phyloP scores from a whole-genome alignment of 2,113 vertebrate genomes.

The Elachura formosa region DNA sequence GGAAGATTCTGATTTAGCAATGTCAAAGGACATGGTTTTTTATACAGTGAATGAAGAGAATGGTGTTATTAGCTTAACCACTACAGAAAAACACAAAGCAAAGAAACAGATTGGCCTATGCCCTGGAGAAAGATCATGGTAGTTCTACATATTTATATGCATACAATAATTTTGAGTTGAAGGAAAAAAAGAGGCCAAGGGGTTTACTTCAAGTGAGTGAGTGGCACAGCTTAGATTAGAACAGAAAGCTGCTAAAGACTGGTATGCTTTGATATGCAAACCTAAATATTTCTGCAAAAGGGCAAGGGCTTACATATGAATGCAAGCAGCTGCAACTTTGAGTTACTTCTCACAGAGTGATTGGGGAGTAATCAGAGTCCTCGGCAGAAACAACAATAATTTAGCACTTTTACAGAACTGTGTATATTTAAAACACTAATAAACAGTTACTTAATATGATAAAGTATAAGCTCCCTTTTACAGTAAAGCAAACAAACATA shows the following conservation, averaged over 20 bases:
- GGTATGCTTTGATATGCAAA: conserved; percentile 67
- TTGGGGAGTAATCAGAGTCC: too few species aligned
- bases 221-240: conserved; percentile 42
- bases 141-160: not conserved
- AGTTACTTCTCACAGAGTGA: not conserved
- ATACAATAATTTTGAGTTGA: not conserved
- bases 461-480: not conserved
- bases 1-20: not conserved
- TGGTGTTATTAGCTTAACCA: not conserved
- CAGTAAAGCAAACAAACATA: not conserved
- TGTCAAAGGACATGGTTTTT: not conserved
- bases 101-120: not conserved
- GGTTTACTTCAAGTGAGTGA: not conserved
- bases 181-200: not conserved
- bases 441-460: not conserved
- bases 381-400: not conserved
- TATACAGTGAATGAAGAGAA: not conserved
- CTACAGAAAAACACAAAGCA: not conserved
- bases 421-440: not conserved
- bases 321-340: conserved; percentile 50
- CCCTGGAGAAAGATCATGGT: not conserved
- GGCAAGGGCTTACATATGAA: conserved; percentile 48
- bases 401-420: not conserved
- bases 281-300: conserved; percentile 56
- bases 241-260: conserved; percentile 43